phyloP scores from a whole-genome alignment of 2,888 invertebrate genomes.

The Clanis bilineata region DNA sequence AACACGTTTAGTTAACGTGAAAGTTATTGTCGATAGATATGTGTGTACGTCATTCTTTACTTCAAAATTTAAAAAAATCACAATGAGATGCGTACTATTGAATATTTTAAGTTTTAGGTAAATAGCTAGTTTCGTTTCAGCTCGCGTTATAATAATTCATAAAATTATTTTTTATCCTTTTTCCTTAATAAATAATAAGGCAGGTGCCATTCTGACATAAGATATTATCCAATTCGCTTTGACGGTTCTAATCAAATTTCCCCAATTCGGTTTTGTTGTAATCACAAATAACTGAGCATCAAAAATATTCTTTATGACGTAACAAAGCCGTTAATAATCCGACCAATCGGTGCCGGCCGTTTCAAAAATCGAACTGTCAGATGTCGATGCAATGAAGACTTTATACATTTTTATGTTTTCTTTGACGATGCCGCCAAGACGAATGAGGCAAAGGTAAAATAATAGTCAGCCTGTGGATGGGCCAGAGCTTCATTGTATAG shows the following conservation, averaged over 20 bases:
- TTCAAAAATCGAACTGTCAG: constrained; percentile 74
- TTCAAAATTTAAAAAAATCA: not conserved
- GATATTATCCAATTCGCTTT: constrained; percentile 10
- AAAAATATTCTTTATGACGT: constrained; percentile 41
- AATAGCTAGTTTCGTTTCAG: not conserved
- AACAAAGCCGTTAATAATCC: constrained; percentile 48
- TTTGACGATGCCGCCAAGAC: constrained; percentile 72
- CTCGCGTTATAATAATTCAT: not conserved
- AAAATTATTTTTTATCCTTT: not conserved
- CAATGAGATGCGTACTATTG: not conserved
- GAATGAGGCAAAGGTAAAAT: constrained; percentile 61
- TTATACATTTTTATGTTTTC: constrained; percentile 66
- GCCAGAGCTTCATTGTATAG: constrained; percentile 73
- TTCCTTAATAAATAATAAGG: not conserved
- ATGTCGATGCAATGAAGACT: constrained; percentile 69
- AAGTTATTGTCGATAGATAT: not conserved
- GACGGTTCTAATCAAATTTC: constrained; percentile 39
- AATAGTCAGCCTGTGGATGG: constrained; percentile 59
- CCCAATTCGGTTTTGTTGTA: constrained; percentile 35
- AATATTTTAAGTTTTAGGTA: not conserved
- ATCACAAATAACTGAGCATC: constrained; percentile 41
- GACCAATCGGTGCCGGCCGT: constrained; percentile 51
- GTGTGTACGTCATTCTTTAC: not conserved
- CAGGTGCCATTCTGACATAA: constrained; percentile 33
- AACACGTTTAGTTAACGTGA: not conserved